phyloP scores from a whole-genome alignment of 2,888 invertebrate species.

The Dinocampus coccinellae region DNA sequence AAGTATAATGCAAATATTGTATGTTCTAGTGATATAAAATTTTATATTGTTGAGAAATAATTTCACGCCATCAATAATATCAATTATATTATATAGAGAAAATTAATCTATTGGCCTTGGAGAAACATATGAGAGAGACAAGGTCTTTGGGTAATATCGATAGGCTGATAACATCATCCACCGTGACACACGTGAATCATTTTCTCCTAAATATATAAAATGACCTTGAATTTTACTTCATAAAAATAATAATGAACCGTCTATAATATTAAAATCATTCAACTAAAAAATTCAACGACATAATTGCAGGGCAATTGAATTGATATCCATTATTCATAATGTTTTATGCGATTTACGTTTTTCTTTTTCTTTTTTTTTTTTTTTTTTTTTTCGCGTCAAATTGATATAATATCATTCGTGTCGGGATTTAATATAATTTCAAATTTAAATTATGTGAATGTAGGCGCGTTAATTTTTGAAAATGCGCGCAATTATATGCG shows the following conservation, averaged over 20 bases:
- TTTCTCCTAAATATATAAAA: conserved; percentile 25
- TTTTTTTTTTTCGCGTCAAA: no score
- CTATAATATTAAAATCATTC: conserved; percentile 10
- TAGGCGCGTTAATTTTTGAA: no score
- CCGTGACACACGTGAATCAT: conserved; percentile 27
- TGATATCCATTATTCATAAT: background rate
- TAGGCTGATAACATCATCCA: conserved; percentile 27
- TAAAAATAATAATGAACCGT: background rate
- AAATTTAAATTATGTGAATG: background rate
- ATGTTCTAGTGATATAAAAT: background rate
- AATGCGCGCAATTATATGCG: background rate
- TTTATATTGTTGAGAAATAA: background rate
- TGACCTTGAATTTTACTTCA: conserved; percentile 28
- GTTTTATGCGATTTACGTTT: no score
- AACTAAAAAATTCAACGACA: conserved; percentile 26
- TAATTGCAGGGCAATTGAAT: conserved; percentile 18
- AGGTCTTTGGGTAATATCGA: conserved; percentile 12
- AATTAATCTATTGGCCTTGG: conserved; percentile 24
- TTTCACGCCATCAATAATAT: conserved; percentile 15
- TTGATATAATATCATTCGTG: background rate
- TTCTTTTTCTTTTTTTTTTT: no score
- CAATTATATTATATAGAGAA: conserved; percentile 3
- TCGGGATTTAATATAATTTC: background rate
- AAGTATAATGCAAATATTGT: background rate
- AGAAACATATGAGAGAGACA: conserved; percentile 12